Percentiles rank a stretch among this genome's conserved stretches.
Evolutionary conservation across 2,797 vertebrate genomes (phyloP).

Genomic region (Mus minutoides): DNA sequence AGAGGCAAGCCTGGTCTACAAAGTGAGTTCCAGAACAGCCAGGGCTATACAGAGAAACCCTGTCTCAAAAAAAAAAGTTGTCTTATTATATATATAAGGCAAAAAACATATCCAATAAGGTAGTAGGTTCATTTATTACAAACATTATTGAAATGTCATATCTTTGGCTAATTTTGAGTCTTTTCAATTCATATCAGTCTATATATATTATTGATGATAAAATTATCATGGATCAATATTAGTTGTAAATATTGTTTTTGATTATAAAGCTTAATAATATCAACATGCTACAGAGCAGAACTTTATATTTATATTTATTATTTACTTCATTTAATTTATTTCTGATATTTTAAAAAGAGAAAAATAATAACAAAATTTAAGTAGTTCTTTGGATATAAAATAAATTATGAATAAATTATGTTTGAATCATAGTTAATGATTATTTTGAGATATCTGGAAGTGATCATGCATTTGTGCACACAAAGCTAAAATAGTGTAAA

Average conservation of each 20-base stretch:
- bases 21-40: too few species aligned
- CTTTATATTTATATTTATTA: not conserved
- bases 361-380: not conserved
- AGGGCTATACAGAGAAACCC: too few species aligned
- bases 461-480: not conserved
- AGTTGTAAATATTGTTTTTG: not conserved
- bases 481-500: not conserved
- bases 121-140: not conserved
- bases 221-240: not conserved
- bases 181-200: not conserved
- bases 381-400: not conserved
- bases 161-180: not conserved
- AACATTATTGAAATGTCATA: not conserved
- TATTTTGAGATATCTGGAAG: not conserved
- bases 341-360: not conserved
- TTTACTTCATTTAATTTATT: not conserved
- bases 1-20: too few species aligned
- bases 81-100: too few species aligned
- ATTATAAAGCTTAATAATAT: not conserved
- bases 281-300: not conserved
- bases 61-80: too few species aligned
- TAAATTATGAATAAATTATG: not conserved
- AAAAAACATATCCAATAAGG: not conserved
- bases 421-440: constrained; percentile 5
- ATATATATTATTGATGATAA: not conserved